Conservation (phyloP, 2,797 vertebrate genomes). For the Oophaga sylvatica region DNA sequence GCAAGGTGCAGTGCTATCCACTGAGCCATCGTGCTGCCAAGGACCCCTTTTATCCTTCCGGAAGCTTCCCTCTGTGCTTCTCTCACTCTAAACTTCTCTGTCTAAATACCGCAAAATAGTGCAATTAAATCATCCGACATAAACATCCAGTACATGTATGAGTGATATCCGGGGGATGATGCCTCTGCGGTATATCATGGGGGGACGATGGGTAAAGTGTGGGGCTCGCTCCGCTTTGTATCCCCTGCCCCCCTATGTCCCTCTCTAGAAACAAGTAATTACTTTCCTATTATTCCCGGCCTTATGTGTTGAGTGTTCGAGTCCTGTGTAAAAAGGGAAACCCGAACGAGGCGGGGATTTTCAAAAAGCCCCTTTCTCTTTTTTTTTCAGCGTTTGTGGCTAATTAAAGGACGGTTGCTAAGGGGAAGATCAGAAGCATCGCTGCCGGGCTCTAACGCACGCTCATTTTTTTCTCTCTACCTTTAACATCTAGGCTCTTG, state of each 20-base stretch:
- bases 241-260: neutral
- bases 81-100: too few relatives aligned
- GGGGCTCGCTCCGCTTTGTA: neutral
- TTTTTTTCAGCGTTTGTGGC: constrained; percentile 68
- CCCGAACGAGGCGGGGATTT: constrained; percentile 34
- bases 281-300: neutral
- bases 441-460: constrained; percentile 70
- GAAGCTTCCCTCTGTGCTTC: too few relatives aligned
- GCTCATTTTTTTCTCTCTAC: constrained; percentile 69
- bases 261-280: neutral
- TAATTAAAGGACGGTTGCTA: constrained; percentile 80
- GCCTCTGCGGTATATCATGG: too few relatives aligned
- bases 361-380: constrained; percentile 65
- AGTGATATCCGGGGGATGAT: too few relatives aligned
- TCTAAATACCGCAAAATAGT: too few relatives aligned
- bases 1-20: too few relatives aligned
- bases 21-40: too few relatives aligned
- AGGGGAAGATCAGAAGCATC: constrained; percentile 74
- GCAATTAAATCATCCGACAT: too few relatives aligned
- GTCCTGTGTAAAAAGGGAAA: constrained; percentile 46
- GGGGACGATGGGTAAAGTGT: neutral
- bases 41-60: too few relatives aligned
- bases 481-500: constrained; percentile 61
- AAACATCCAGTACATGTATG: too few relatives aligned
- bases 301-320: constrained; percentile 23